Conservation (phyloP, 2,797 vertebrate genomes). For the Mus caroli region DNA sequence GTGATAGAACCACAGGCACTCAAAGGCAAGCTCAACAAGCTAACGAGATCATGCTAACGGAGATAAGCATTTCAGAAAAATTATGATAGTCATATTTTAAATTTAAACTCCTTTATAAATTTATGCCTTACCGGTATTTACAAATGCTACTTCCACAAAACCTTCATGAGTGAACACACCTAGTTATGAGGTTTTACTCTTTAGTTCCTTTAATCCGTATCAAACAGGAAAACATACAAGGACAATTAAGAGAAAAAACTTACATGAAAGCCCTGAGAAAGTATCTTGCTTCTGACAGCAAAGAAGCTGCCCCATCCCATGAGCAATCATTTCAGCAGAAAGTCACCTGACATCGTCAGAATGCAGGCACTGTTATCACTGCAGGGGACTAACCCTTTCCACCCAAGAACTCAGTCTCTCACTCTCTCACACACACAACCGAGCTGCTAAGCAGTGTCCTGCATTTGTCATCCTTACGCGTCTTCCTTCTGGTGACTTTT, state of each 20-base stretch:
- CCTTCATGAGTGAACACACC: not conserved
- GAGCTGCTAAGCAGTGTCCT: slow-evolving; percentile 38
- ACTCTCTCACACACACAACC: not conserved
- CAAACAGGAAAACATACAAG: slow-evolving; percentile 25
- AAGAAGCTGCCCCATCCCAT: slow-evolving; percentile 88
- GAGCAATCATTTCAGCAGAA: slow-evolving; percentile 81
- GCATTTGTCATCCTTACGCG: not conserved
- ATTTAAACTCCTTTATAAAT: slow-evolving; percentile 28
- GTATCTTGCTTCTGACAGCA: slow-evolving; percentile 89
- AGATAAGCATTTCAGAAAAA: slow-evolving; percentile 38
- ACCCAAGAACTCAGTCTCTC: not conserved
- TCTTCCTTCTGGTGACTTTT: slow-evolving; percentile 2
- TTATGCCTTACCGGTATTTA: slow-evolving; percentile 27
- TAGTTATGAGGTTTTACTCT: slow-evolving; percentile 44
- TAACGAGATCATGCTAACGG: slow-evolving; percentile 48
- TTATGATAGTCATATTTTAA: slow-evolving; percentile 37
- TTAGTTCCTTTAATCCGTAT: slow-evolving; percentile 50
- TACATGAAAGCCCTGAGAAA: slow-evolving; percentile 87
- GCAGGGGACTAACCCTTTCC: slow-evolving; percentile 60
- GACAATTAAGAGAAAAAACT: slow-evolving; percentile 79
- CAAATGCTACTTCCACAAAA: slow-evolving; percentile 57
- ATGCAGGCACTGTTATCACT: slow-evolving; percentile 85
- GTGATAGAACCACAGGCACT: slow-evolving; percentile 1
- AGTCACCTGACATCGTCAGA: slow-evolving; percentile 77
- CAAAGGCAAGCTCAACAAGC: slow-evolving; percentile 39